Evolutionary conservation across 1,140 invertebrate genomes (phyloP).

Genomic region (Leptonema lineaticorne): DNA sequence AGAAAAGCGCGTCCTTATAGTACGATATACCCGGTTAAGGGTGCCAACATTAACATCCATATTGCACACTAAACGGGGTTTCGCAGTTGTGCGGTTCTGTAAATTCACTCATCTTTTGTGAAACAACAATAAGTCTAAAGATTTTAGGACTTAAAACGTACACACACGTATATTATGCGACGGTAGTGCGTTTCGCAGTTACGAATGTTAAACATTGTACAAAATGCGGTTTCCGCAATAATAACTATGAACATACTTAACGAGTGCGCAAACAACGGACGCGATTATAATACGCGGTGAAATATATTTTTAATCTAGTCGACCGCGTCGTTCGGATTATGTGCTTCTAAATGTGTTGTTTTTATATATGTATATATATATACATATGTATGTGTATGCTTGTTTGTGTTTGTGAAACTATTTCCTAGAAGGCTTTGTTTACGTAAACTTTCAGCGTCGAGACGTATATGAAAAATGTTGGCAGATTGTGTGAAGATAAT

Average conservation of each 20-base stretch:
- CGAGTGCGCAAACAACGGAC: neutral
- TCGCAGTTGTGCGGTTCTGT: neutral
- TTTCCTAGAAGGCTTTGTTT: neutral
- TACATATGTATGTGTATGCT: neutral
- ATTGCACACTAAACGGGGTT: neutral
- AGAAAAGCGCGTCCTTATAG: too few species aligned
- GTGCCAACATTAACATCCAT: slow-evolving; percentile 3
- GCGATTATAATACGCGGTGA: too few species aligned
- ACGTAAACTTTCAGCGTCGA: neutral
- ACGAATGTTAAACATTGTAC: neutral
- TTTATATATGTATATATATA: too few species aligned
- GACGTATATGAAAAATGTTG: slow-evolving; percentile 7
- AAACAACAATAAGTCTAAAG: slow-evolving; percentile 16
- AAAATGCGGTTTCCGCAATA: too few species aligned
- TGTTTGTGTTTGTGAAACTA: too few species aligned
- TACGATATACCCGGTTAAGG: too few species aligned
- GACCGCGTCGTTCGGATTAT: too few species aligned
- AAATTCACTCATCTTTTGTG: slow-evolving; percentile 12
- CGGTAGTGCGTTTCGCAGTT: neutral
- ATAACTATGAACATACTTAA: neutral
- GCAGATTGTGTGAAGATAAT: slow-evolving; percentile 23
- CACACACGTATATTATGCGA: too few species aligned
- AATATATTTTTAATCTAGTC: neutral
- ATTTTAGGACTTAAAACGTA: neutral
- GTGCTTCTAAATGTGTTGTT: too few species aligned